Evolutionary conservation across 2,797 vertebrate species (phyloP), one percentile per base, ranked within the genome.

Genomic region (Synaphobranchus kaupii): DNA sequence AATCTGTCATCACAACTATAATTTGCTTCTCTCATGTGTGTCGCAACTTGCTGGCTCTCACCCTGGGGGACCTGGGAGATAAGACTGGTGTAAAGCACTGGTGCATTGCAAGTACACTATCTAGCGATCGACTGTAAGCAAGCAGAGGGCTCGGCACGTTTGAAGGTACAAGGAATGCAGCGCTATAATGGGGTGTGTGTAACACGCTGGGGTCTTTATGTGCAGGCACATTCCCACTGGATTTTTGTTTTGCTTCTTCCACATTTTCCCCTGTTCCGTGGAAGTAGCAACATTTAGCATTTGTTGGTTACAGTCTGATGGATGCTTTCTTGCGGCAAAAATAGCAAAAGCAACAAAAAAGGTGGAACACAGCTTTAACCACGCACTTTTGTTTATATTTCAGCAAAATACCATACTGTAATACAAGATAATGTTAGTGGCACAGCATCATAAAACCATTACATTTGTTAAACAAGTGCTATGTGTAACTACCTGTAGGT

Each of bases 21-120:
- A 83, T 86, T 85, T 34, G 44, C 60, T 9, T 22, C 56, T 31
- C 12, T 68, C 47, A 12, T 44, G n/a, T 86, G 48, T 83, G 87
- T 58, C 44, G 50, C 13, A 66, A 76, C 76, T 76, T 73, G 85
- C 87, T 15, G 78, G 66, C 34, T 86, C 48, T 83, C 54, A 80
- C 50, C 84, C 58, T 20, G 31, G 60, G 28, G 28, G 13, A 47
- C 76, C 63, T 34, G 80, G 34, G 84, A 63, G 52, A 60, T 83
- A 66, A 88, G 82, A 12, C 50, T 31, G 60, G 44, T 15, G 39
- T 31, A 58, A n/a, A 2, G 28, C 76, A 25, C 28, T 15, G 12
- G 50, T 13, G 28, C 56, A 6, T n/a, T 12, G 71, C 52, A 12
- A 17, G 76, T 80, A 20, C 73, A 7, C 73, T 44, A 80, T 80